phyloP scores from a whole-genome alignment of 1,140 invertebrate genomes.

The Atta cephalotes region DNA sequence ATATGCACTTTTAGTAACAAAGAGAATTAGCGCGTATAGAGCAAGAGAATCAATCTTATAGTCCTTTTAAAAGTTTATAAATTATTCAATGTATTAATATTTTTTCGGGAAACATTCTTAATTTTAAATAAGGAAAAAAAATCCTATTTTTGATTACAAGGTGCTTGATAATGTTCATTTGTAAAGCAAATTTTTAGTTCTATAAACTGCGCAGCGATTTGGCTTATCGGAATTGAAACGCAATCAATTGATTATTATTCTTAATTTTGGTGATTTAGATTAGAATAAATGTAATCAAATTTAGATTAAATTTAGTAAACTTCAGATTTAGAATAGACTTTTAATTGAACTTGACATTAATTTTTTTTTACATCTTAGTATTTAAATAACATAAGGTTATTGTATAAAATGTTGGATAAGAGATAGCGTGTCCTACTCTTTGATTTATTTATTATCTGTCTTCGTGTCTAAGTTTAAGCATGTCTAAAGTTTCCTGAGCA shows the following conservation, averaged over 20 bases:
- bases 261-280: too few relatives aligned
- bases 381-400: not conserved
- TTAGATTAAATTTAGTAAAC: too few relatives aligned
- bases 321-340: not conserved
- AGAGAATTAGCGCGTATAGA: not conserved
- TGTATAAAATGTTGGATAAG: not conserved
- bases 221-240: too few relatives aligned
- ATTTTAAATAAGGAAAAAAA: not conserved
- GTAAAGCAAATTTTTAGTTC: too few relatives aligned
- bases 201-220: too few relatives aligned
- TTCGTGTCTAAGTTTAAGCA: not conserved
- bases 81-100: not conserved
- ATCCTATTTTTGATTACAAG: too few relatives aligned
- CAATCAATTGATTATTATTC: too few relatives aligned
- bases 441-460: not conserved
- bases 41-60: not conserved
- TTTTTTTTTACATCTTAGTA: not conserved
- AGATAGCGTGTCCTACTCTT: not conserved
- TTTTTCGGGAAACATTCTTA: not conserved
- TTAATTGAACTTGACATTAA: not conserved
- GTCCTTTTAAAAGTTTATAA: not conserved
- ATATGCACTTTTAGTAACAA: not conserved
- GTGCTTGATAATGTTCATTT: too few relatives aligned
- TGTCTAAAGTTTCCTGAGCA: constrained; percentile 7
- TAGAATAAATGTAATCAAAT: too few relatives aligned